A percentile compares a stretch with the other conserved stretches of the same genome.
Conservation (phyloP, 2,888 invertebrate species). For the Ditula angustiorana region DNA sequence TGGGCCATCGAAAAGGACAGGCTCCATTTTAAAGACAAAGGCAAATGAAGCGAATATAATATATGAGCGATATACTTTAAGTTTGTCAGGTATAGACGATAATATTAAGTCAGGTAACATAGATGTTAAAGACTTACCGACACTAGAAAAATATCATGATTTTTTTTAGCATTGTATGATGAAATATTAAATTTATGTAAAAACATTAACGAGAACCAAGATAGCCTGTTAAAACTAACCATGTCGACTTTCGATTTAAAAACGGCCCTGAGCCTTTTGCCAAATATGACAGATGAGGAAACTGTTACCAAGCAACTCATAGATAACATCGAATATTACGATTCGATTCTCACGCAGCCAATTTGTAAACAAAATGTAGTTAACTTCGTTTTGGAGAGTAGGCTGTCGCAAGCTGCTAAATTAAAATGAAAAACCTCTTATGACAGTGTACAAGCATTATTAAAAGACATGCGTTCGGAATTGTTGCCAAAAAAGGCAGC, state of each 20-base stretch:
- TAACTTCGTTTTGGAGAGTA: slow-evolving; percentile 29
- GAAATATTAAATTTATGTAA: too few relatives aligned
- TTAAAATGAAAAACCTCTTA: slow-evolving; percentile 18
- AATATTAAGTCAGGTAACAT: too few relatives aligned
- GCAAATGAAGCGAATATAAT: too few relatives aligned
- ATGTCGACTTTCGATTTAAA: neutral
- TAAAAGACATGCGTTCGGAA: slow-evolving; percentile 27
- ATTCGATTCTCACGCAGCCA: neutral
- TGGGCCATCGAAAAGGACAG: too few relatives aligned
- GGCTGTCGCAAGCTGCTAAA: slow-evolving; percentile 31
- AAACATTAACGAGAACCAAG: too few relatives aligned
- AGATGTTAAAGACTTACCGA: too few relatives aligned
- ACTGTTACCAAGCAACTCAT: neutral
- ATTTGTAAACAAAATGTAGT: slow-evolving; percentile 21
- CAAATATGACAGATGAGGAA: neutral
- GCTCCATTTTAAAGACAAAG: too few relatives aligned
- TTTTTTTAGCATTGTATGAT: too few relatives aligned
- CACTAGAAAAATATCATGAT: too few relatives aligned
- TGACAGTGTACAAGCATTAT: slow-evolving; percentile 2
- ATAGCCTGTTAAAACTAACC: too few relatives aligned
- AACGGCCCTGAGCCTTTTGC: neutral
- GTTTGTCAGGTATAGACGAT: too few relatives aligned
- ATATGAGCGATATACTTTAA: too few relatives aligned
- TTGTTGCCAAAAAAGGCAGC: slow-evolving; percentile 26
- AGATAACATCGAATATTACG: slow-evolving; percentile 33